Conservation (phyloP, 2,113 vertebrate species). For the Motacilla tschutschensis region DNA sequence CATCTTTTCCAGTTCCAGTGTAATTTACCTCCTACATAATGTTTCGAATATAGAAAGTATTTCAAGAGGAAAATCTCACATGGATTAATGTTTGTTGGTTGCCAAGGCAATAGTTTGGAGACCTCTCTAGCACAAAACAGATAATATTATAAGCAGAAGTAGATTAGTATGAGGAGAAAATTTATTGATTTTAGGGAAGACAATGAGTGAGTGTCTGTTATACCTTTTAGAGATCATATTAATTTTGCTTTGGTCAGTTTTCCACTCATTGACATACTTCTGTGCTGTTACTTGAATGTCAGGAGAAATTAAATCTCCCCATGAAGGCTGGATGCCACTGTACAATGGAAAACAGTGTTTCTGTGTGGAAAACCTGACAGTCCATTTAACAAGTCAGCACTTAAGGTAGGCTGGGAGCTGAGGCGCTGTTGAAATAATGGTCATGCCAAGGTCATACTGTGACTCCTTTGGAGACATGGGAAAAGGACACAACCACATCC, state of each 20-base stretch:
- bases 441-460: background rate
- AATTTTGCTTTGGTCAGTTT: background rate
- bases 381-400: background rate
- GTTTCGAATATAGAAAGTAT: conserved; percentile 62
- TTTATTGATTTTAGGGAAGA: background rate
- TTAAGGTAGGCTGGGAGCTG: background rate
- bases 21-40: conserved; percentile 61
- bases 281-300: background rate
- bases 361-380: background rate
- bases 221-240: background rate
- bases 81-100: conserved; percentile 65
- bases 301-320: background rate
- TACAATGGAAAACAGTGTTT: background rate
- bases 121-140: conserved; percentile 39
- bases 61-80: conserved; percentile 61
- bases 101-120: conserved; percentile 62
- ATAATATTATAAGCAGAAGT: conserved; percentile 45
- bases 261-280: background rate
- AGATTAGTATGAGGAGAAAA: conserved; percentile 10
- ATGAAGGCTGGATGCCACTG: background rate
- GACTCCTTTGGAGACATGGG: background rate
- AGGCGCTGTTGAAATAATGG: background rate
- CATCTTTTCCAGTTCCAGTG: conserved; percentile 47
- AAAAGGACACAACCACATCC: background rate
- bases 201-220: background rate